A percentile compares a stretch with the other conserved stretches of the same genome.
Evolutionary conservation across 2,113 vertebrate species (phyloP).

Genomic region (rabbit (Oryctolagus cuniculus)): mOryCun1.1 NC_091432.1:150388001-150388500

Average conservation of each 20-base stretch:
- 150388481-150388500: neutral
- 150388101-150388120: slow-evolving; percentile 9
- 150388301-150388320: neutral
- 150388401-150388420: neutral
- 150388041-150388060: neutral
- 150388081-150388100: neutral
- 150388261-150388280: neutral
- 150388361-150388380: neutral
- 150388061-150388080: neutral
- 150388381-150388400: neutral
- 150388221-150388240: neutral
- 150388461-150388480: fast-evolving
- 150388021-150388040: neutral
- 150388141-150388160: slow-evolving; percentile 3
- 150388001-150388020: neutral
- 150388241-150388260: neutral
- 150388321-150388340: neutral
- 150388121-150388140: neutral
- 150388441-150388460: neutral
- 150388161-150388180: slow-evolving; percentile 27
- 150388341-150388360: neutral
- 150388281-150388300: neutral
- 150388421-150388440: neutral
- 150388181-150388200: neutral
- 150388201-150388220: neutral